Evolutionary conservation across 2,888 invertebrate species (phyloP).

Genomic region (Chloromyia formosa): DNA sequence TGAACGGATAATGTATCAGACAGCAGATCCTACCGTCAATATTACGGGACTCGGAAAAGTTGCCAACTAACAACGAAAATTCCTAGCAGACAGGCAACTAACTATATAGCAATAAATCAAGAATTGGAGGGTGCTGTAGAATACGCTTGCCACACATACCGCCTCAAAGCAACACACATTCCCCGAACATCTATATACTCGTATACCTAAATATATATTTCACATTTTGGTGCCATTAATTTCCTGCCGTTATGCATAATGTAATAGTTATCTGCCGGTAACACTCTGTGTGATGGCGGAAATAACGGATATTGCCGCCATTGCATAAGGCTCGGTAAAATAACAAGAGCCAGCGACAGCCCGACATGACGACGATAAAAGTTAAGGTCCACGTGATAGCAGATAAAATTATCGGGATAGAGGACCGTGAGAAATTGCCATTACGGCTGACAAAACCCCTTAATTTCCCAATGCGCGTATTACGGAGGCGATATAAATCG

Average conservation of each 20-base stretch:
- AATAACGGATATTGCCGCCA: conserved; percentile 45
- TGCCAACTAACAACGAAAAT: conserved; percentile 36
- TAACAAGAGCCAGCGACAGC: background rate
- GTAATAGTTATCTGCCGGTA: conserved; percentile 50
- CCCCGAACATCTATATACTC: too few species aligned
- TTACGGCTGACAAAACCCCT: conserved; percentile 11
- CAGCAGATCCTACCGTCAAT: conserved; percentile 36
- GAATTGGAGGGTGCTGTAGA: conserved; percentile 11
- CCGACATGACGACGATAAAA: conserved; percentile 24
- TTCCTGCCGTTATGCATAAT: conserved; percentile 50
- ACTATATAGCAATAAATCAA: conserved; percentile 31
- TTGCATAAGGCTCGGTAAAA: too few species aligned
- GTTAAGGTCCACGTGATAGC: conserved; percentile 36
- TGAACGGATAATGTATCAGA: conserved; percentile 37
- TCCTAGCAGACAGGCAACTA: conserved; percentile 19
- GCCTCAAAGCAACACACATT: too few species aligned
- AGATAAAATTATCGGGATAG: conserved; percentile 36
- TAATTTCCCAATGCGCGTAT: conserved; percentile 37
- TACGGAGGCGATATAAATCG: conserved; percentile 34
- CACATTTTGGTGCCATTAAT: conserved; percentile 47
- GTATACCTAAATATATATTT: background rate
- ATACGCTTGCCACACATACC: background rate
- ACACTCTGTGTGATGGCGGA: conserved; percentile 45
- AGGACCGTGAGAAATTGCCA: conserved; percentile 31
- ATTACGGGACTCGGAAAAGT: conserved; percentile 19